phyloP scores from a whole-genome alignment of 1,140 invertebrate species.

The Drosophila arawakana region DNA sequence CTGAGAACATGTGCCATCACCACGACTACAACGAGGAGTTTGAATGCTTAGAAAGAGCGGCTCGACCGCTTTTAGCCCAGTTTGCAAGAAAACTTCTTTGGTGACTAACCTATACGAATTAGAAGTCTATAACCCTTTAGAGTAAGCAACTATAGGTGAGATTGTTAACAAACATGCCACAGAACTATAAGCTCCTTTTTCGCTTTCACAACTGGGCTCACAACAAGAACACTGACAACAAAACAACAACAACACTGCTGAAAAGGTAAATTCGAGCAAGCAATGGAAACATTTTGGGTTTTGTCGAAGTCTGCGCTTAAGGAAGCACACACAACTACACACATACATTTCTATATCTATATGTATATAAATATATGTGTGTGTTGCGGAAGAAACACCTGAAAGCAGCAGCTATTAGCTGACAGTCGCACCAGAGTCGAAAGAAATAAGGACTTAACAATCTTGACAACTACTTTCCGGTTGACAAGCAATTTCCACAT shows the following conservation, averaged over 20 bases:
- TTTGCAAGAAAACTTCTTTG: too few species aligned
- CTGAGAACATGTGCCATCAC: slow-evolving; percentile 45
- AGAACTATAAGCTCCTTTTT: too few species aligned
- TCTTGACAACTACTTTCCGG: slow-evolving; percentile 84
- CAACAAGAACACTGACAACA: slow-evolving; percentile 16
- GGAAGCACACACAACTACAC: slow-evolving; percentile 19
- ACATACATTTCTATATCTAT: slow-evolving; percentile 30
- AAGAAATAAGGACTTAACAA: slow-evolving; percentile 84
- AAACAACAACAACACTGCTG: slow-evolving; percentile 30
- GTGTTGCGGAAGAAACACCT: slow-evolving; percentile 23
- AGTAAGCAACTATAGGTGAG: too few species aligned
- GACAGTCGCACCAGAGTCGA: slow-evolving; percentile 47
- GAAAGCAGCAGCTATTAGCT: slow-evolving; percentile 60
- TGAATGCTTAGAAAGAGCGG: too few species aligned
- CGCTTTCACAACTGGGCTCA: neutral
- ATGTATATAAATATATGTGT: slow-evolving; percentile 4
- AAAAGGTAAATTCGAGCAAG: slow-evolving; percentile 40
- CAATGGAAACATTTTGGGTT: slow-evolving; percentile 61
- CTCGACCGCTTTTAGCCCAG: too few species aligned
- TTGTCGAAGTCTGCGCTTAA: slow-evolving; percentile 40
- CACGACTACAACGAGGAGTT: slow-evolving; percentile 18
- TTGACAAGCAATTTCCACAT: slow-evolving; percentile 83
- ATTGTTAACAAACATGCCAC: too few species aligned
- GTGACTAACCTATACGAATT: too few species aligned
- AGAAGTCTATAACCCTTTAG: too few species aligned